Conservation (phyloP, 2,113 vertebrate genomes). For the Neopipo cinnamomea region DNA sequence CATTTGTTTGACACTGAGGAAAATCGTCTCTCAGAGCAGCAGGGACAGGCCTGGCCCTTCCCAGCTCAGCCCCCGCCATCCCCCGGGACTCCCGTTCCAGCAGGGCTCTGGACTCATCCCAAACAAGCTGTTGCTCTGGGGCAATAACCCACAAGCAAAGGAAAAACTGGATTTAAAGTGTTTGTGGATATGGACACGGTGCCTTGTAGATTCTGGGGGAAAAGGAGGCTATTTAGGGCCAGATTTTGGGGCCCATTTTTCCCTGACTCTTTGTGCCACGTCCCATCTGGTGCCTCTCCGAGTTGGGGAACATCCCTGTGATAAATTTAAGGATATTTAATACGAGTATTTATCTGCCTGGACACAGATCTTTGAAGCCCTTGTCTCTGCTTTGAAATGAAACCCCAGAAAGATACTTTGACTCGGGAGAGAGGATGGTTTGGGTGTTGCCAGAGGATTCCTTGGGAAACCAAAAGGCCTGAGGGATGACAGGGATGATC, state of each 20-base stretch:
- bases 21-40: not conserved
- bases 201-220: not conserved
- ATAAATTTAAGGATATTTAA: not conserved
- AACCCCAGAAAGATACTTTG: not conserved
- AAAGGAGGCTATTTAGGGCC: not conserved
- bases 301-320: not conserved
- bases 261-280: not conserved
- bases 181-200: rapidly evolving
- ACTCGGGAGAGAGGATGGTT: not conserved
- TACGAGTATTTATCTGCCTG: not conserved
- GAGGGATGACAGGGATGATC: not conserved
- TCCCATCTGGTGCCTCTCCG: not conserved
- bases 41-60: not conserved
- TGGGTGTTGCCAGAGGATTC: not conserved
- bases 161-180: not conserved
- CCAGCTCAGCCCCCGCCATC: not conserved
- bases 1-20: rapidly evolving
- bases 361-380: not conserved
- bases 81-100: not conserved
- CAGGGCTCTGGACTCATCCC: not conserved
- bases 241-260: not conserved
- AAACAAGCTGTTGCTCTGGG: not conserved
- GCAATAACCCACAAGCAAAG: not conserved
- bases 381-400: not conserved
- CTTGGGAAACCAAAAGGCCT: not conserved